A percentile compares a stretch with the other conserved stretches of the same genome.
Evolutionary conservation across 2,113 vertebrate species (phyloP).

Genomic region (Romanogobio albipinnatus): DNA sequence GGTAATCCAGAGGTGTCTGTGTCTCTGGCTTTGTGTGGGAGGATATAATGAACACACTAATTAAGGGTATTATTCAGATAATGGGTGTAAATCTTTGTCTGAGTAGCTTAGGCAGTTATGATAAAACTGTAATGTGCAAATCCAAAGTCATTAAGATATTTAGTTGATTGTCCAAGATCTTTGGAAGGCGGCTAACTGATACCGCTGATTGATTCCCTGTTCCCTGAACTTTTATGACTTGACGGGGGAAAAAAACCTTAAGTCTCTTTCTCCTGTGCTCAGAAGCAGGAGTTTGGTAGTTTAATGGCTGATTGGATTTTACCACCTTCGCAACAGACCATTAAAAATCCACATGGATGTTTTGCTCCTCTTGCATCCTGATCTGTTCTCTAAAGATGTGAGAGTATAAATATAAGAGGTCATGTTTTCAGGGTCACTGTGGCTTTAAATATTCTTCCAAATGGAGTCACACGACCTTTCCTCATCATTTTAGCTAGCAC

Average conservation of each 20-base stretch:
- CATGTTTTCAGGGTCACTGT: constrained; percentile 7
- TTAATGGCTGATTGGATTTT: constrained; percentile 50
- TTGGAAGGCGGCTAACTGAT: constrained; percentile 26
- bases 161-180: constrained; percentile 35
- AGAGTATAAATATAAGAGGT: constrained; percentile 16
- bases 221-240: constrained; percentile 17
- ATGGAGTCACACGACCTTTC: background rate
- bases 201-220: constrained; percentile 32
- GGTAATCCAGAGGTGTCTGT: constrained; percentile 42
- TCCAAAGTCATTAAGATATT: constrained; percentile 45
- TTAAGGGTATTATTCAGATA: constrained; percentile 50
- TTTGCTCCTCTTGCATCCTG: constrained; percentile 4
- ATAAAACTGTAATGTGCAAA: constrained; percentile 43
- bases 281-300: constrained; percentile 23
- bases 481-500: background rate
- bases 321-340: constrained; percentile 33
- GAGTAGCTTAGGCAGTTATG: constrained; percentile 44
- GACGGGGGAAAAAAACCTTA: background rate
- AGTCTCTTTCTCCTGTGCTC: background rate
- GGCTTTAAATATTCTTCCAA: background rate
- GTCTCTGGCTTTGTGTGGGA: constrained; percentile 47
- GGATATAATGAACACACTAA: constrained; percentile 52
- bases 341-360: constrained; percentile 24
- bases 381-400: background rate
- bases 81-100: constrained; percentile 36